Evolutionary conservation across 2,888 invertebrate genomes (phyloP).

Genomic region (Rhagium mordax): DNA sequence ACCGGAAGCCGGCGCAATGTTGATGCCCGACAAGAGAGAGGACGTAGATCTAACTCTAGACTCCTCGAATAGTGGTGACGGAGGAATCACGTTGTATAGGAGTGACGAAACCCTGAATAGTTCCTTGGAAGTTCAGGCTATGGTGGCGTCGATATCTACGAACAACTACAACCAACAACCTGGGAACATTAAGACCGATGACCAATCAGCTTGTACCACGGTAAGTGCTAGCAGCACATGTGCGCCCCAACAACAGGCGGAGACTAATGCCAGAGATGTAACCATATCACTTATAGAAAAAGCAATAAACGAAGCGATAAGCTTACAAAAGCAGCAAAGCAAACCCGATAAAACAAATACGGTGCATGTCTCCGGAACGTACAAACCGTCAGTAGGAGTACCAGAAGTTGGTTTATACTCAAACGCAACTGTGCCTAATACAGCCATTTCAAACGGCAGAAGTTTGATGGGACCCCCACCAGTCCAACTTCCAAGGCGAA

Average conservation of each 20-base stretch:
- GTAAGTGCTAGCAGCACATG: background rate
- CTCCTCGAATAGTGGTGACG: background rate
- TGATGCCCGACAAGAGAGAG: background rate
- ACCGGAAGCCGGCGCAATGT: background rate
- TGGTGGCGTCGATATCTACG: constrained; percentile 13
- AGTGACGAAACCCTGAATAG: constrained; percentile 35
- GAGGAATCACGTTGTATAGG: constrained; percentile 40
- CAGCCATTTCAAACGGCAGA: background rate
- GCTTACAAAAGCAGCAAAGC: background rate
- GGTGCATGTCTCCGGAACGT: too few species aligned
- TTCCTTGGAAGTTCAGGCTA: constrained; percentile 31
- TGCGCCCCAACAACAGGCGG: background rate
- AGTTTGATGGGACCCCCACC: background rate
- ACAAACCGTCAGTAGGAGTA: too few species aligned
- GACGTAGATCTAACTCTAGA: background rate
- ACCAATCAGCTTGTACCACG: background rate
- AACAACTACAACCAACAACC: background rate
- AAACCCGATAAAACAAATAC: too few species aligned
- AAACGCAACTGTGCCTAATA: background rate
- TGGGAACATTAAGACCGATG: background rate
- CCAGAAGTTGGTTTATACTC: background rate
- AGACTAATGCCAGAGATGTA: background rate
- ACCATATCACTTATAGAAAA: background rate
- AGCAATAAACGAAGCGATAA: background rate
- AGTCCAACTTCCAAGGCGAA: too few species aligned